Conservation (phyloP, 2,888 invertebrate genomes). For the Notodonta ziczac region DNA sequence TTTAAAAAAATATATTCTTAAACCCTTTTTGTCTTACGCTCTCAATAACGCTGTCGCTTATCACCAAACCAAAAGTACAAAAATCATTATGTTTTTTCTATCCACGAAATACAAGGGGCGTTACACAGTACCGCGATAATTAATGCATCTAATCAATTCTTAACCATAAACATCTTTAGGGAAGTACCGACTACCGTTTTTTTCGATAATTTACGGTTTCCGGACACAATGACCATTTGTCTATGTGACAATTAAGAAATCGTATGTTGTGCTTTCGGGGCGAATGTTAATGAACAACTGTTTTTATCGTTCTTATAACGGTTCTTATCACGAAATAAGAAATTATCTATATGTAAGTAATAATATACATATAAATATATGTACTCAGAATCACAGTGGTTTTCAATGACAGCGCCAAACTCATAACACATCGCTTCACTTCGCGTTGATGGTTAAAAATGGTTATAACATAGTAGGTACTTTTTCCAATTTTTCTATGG, state of each 20-base stretch:
- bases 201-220: slow-evolving; percentile 7
- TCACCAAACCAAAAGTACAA: neutral
- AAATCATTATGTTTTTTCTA: neutral
- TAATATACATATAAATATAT: too few relatives aligned
- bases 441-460: too few relatives aligned
- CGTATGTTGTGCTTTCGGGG: neutral
- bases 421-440: too few relatives aligned
- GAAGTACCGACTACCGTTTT: slow-evolving; percentile 4
- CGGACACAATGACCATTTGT: slow-evolving; percentile 1
- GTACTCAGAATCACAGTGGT: too few relatives aligned
- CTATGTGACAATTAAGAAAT: slow-evolving; percentile 2
- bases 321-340: slow-evolving; percentile 17
- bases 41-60: neutral
- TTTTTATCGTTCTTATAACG: slow-evolving; percentile 8
- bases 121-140: slow-evolving; percentile 56
- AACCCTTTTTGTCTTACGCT: too few relatives aligned
- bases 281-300: neutral
- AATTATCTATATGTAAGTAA: neutral
- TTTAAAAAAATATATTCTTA: too few relatives aligned
- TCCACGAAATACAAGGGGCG: slow-evolving; percentile 49
- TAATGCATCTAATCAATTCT: slow-evolving; percentile 47
- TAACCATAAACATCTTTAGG: slow-evolving; percentile 1
- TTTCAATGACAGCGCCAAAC: too few relatives aligned
- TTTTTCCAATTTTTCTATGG: too few relatives aligned
- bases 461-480: too few relatives aligned